A percentile compares a stretch with the other conserved stretches of the same genome.
These are phyloP conservation scores for Hartigia nigra DNA, from an alignment of 2,888 invertebrate genomes.

Conservation along the genomic window DNA sequence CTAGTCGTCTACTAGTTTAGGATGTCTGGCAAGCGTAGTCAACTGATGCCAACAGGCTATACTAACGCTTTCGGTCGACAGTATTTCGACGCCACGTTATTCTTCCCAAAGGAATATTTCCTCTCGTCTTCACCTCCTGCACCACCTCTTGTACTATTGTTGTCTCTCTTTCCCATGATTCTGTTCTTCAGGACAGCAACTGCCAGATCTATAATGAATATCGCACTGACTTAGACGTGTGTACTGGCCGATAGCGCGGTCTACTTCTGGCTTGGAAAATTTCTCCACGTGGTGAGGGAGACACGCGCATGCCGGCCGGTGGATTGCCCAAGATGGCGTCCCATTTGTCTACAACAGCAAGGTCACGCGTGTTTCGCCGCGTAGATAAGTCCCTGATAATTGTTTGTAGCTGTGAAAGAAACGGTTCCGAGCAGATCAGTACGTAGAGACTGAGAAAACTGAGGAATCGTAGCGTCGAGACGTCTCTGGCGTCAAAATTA, in stretches of 20 bases:
- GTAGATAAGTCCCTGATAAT: slow-evolving; percentile 36
- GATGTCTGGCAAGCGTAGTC: background rate
- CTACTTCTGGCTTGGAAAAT: background rate
- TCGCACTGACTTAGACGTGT: background rate
- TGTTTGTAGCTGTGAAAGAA: background rate
- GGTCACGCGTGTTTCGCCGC: slow-evolving; percentile 49
- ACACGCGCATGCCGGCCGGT: slow-evolving; percentile 40
- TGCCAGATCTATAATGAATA: background rate
- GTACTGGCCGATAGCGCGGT: slow-evolving; percentile 23
- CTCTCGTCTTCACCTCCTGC: background rate
- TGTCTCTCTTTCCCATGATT: background rate
- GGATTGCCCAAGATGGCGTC: slow-evolving; percentile 54
- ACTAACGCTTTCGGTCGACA: background rate
- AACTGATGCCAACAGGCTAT: background rate
- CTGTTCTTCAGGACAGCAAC: background rate
- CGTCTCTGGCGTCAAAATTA: background rate
- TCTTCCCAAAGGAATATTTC: background rate
- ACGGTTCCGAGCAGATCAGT: background rate
- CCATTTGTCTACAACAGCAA: slow-evolving; percentile 45
- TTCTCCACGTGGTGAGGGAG: slow-evolving; percentile 48
- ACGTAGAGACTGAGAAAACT: background rate
- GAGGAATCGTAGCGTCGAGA: background rate
- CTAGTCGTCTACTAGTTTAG: background rate
- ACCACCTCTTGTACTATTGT: too few relatives aligned
- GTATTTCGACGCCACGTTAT: background rate